Conservation (phyloP, 2,113 vertebrate species). For the Isurus oxyrinchus region DNA sequence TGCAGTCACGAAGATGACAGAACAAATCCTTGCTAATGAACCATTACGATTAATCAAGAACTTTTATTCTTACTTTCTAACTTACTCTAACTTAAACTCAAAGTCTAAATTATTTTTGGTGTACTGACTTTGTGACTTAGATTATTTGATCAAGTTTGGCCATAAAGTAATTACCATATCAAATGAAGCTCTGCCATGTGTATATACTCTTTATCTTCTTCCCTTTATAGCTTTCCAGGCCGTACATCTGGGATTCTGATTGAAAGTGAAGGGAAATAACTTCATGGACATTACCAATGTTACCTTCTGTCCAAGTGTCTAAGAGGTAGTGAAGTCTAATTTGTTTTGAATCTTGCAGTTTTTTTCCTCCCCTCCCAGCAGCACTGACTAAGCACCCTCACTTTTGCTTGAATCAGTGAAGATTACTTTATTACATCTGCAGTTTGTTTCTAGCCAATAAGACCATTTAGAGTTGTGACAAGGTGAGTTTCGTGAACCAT, state of each 20-base stretch:
- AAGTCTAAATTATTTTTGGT: slow-evolving; percentile 6
- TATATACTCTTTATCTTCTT: background rate
- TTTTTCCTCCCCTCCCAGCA: background rate
- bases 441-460: background rate
- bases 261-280: background rate
- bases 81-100: background rate
- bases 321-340: background rate
- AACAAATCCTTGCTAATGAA: background rate
- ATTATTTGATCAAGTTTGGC: background rate
- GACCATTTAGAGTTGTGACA: background rate
- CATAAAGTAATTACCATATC: background rate
- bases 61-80: background rate
- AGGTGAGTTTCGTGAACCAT: background rate
- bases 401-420: background rate
- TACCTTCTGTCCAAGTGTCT: background rate
- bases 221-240: background rate
- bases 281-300: background rate
- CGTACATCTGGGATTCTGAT: background rate
- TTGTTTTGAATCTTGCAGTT: background rate
- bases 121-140: background rate
- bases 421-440: background rate
- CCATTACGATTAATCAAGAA: background rate
- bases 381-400: background rate
- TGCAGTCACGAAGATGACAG: background rate
- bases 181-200: too few species aligned